Base-by-base conservation (phyloP, 2,113 vertebrate species). In the Cranoglanis bouderius region DNA sequence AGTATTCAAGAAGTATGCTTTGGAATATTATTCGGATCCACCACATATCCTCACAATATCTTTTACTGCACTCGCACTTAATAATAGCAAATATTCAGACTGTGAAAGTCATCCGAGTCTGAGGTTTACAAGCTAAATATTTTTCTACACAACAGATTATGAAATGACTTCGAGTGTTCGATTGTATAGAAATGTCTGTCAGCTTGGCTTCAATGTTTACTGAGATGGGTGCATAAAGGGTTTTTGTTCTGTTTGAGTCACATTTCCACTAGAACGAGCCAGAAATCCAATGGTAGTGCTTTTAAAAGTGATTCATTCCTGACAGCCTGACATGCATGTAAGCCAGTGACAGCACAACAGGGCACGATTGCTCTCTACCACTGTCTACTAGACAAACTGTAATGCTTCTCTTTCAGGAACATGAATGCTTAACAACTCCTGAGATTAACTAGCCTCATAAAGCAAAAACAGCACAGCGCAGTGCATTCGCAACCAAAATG, bases 371-470 rank as follows among this genome's bases (percentile, higher is more conserved):
- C n/a, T 61, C 77, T 43, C 77, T 59, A 61, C 67, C 40, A n/a
- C 26, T 29, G 32, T 80, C 85, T 83, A 55, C 53, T 32, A 81
- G 35, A 87, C 51, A 26, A 72, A 82, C 63, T 55, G 77, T 78
- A 83, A 82, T 70, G 75, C 43, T 65, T 46, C 70, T 51, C 87
- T 84, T 84, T 87, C 72, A 90, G 49, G 18, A 90, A 80, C 85
- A 89, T 72, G 85, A 85, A 85, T 82, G 74, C 86, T 85, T 85
- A 90, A 74, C 89, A 82, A 85, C 82, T 63, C 35, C 57, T 46
- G 65, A 88, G 86, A 89, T 86, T 84, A 82, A 86, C 83, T 86
- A 87, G 77, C 53, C 55, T 88, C 86, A 85, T 85, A 88, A 90
- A 85, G 43, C 40, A 61, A 84, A 43, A 43, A 61, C 53, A 61